phyloP scores from a whole-genome alignment of 2,888 invertebrate species.

The Parnassius apollo region DNA sequence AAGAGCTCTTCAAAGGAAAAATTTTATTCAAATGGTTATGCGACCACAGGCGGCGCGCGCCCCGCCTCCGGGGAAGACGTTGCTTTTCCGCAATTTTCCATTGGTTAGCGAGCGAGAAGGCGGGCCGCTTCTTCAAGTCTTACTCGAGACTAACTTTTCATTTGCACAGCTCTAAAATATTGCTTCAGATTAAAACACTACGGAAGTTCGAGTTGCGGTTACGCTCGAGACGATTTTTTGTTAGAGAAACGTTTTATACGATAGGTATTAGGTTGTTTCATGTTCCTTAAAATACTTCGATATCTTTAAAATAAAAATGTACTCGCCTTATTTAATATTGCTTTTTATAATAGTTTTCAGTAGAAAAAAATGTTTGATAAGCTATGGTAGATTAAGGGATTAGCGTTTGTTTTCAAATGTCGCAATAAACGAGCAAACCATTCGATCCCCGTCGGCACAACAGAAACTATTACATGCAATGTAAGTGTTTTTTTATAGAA shows the following conservation, averaged over 20 bases:
- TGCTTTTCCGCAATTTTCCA: conserved; percentile 76
- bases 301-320: conserved; percentile 1
- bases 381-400: background rate
- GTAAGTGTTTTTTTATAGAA: too few species aligned
- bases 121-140: conserved; percentile 70
- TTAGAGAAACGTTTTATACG: conserved; percentile 32
- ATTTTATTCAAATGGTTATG: conserved; percentile 74
- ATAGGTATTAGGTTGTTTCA: conserved; percentile 22
- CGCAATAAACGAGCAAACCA: too few species aligned
- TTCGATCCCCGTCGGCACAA: too few species aligned
- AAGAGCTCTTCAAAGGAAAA: conserved; percentile 74
- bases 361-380: background rate
- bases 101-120: conserved; percentile 70
- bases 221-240: conserved; percentile 59
- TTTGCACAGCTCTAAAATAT: conserved; percentile 78
- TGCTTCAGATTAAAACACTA: conserved; percentile 73
- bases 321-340: too few species aligned
- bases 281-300: conserved; percentile 14
- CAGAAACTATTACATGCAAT: background rate
- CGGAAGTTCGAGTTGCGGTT: conserved; percentile 71
- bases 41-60: conserved; percentile 64
- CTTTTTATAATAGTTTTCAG: too few species aligned
- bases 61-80: conserved; percentile 76
- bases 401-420: too few species aligned
- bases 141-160: conserved; percentile 74